Percentiles rank a stretch among this genome's conserved stretches.
Conservation (phyloP, 2,113 vertebrate genomes). For the Chaenogobius annularis region DNA sequence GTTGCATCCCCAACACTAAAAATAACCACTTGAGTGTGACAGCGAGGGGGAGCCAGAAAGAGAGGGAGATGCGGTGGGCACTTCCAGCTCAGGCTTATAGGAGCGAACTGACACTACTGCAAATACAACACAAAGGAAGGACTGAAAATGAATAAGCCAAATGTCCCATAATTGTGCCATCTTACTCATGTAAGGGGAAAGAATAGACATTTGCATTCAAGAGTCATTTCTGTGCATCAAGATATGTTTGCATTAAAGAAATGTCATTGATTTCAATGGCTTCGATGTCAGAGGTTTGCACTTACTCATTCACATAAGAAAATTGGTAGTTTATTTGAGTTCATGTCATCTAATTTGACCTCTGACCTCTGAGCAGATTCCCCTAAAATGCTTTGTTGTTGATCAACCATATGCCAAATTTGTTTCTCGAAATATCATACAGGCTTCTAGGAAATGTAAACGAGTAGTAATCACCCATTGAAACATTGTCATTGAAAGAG, state of each 20-base stretch:
- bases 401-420: background rate
- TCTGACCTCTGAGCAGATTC: background rate
- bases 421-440: background rate
- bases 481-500: constrained; percentile 12
- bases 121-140: constrained; percentile 19
- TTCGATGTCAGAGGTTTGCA: no score
- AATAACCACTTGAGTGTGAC: constrained; percentile 77
- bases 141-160: constrained; percentile 29
- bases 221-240: background rate
- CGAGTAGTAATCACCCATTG: background rate
- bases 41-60: constrained; percentile 45
- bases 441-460: background rate
- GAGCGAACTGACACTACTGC: constrained; percentile 45
- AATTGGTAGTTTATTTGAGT: background rate
- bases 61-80: constrained; percentile 20
- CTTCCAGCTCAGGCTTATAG: constrained; percentile 51
- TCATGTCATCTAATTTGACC: background rate
- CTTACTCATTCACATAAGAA: no score
- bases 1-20: constrained; percentile 78
- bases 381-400: background rate
- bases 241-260: background rate
- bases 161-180: constrained; percentile 27
- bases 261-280: background rate
- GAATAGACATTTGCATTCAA: constrained; percentile 28
- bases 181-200: constrained; percentile 22